Evolutionary conservation across 37 sponge, comb jelly and placozoan genomes (phyloP).

Genomic region (Ianthella basta): DNA sequence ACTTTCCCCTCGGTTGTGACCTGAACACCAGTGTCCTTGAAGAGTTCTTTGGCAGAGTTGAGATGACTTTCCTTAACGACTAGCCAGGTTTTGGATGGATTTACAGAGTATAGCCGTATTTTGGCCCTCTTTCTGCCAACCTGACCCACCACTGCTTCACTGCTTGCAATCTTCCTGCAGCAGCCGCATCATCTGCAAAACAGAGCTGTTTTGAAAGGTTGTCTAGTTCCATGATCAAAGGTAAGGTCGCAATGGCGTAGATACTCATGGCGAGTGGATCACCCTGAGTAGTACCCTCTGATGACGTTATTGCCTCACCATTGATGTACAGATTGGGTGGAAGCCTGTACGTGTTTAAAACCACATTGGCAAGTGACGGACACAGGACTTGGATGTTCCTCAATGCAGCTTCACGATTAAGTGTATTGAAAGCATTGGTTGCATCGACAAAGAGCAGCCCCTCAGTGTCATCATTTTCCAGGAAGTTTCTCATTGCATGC

Average conservation of each 20-base stretch:
- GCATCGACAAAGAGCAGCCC: constrained; percentile 12
- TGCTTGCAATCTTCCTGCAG: constrained; percentile 14
- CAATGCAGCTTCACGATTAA: constrained; percentile 49
- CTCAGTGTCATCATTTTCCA: constrained; percentile 2
- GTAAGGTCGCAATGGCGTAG: constrained; percentile 53
- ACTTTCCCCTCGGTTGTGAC: constrained; percentile 19
- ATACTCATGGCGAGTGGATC: constrained; percentile 50
- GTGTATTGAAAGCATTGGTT: constrained; percentile 42
- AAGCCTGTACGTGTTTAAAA: constrained; percentile 36
- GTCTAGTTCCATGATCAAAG: constrained; percentile 44
- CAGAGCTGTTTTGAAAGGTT: constrained; percentile 6
- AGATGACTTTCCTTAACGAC: constrained; percentile 8
- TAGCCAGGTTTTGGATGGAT: constrained; percentile 33
- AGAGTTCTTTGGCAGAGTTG: background rate
- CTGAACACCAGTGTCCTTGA: background rate
- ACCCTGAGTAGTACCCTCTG: constrained; percentile 61
- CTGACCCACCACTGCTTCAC: constrained; percentile 6
- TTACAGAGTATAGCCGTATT: too few species aligned
- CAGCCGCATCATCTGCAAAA: constrained; percentile 33
- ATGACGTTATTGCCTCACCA: constrained; percentile 45
- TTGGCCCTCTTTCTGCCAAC: background rate
- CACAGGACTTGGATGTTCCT: constrained; percentile 38
- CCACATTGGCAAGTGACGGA: constrained; percentile 32
- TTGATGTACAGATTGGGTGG: constrained; percentile 29
- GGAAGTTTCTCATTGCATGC: constrained; percentile 19